A percentile compares a stretch with the other conserved stretches of the same genome.
Evolutionary conservation across 2,888 invertebrate genomes (phyloP).

Genomic region (Himalopsyche anomala): DNA sequence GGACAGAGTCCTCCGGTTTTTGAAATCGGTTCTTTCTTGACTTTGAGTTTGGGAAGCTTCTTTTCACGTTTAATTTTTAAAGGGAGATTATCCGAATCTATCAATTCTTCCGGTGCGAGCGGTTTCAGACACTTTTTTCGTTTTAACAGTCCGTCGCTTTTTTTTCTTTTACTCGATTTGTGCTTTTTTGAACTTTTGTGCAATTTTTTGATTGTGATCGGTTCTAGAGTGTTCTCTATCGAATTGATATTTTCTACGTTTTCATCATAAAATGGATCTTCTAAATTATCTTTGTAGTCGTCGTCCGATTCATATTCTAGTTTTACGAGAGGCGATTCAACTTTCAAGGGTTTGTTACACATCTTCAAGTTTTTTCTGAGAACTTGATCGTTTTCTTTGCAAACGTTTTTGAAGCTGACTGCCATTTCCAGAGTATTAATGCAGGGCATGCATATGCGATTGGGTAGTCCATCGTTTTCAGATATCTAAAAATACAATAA

Average conservation of each 20-base stretch:
- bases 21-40: conserved; percentile 48
- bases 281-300: conserved; percentile 49
- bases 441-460: conserved; percentile 57
- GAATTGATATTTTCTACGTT: conserved; percentile 49
- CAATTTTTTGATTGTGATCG: conserved; percentile 50
- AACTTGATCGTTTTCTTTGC: conserved; percentile 58
- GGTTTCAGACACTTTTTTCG: conserved; percentile 6
- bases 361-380: conserved; percentile 52
- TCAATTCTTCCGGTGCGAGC: background rate
- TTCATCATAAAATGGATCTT: conserved; percentile 9
- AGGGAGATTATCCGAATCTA: background rate
- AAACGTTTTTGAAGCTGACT: conserved; percentile 54
- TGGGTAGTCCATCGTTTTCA: conserved; percentile 61
- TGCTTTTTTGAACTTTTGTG: conserved; percentile 44
- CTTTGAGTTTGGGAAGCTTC: conserved; percentile 40
- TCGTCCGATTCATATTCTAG: conserved; percentile 53
- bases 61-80: conserved; percentile 35
- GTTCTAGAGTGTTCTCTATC: conserved; percentile 39
- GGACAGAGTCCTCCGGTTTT: conserved; percentile 57
- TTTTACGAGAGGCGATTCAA: conserved; percentile 54
- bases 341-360: conserved; percentile 51
- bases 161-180: conserved; percentile 47
- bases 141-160: conserved; percentile 25
- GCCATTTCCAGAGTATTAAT: conserved; percentile 53
- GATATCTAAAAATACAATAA: conserved; percentile 50